Conservation (phyloP, 2,113 vertebrate species). For the Neoarius graeffei region DNA sequence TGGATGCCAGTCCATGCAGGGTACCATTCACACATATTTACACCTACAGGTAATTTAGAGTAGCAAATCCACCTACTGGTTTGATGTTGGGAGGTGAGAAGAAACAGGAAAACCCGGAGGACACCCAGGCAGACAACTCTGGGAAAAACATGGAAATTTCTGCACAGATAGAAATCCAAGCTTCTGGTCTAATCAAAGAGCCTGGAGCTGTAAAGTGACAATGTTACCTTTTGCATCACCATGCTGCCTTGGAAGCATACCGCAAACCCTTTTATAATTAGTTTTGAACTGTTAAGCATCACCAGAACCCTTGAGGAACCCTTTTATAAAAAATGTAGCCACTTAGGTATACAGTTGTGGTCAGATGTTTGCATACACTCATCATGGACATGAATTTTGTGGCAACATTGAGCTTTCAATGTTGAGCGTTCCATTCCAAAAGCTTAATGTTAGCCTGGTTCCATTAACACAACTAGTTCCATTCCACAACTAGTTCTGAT, state of each 20-base stretch:
- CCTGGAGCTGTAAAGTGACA: not conserved
- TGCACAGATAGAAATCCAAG: not conserved
- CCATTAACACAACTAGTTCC: too few species aligned
- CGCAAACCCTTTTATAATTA: not conserved
- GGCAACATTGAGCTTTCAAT: too few species aligned
- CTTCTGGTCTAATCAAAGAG: not conserved
- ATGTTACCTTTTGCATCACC: not conserved
- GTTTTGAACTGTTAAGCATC: not conserved
- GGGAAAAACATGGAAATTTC: not conserved
- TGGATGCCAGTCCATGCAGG: not conserved
- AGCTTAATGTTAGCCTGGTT: too few species aligned
- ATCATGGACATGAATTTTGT: too few species aligned
- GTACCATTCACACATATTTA: not conserved
- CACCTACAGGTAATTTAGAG: not conserved
- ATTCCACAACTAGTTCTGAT: too few species aligned
- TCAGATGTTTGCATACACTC: too few species aligned
- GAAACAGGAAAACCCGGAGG: not conserved
- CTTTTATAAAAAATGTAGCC: too few species aligned
- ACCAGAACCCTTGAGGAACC: not conserved
- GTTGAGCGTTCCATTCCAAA: too few species aligned
- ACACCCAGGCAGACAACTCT: not conserved
- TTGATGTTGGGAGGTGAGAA: not conserved
- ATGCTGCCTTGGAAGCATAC: not conserved
- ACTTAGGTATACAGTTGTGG: not conserved
- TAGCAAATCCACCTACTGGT: not conserved